Percentiles rank a stretch among this genome's conserved stretches.
phyloP scores from a whole-genome alignment of 2,888 invertebrate species.

The Perithous albicinctus region DNA sequence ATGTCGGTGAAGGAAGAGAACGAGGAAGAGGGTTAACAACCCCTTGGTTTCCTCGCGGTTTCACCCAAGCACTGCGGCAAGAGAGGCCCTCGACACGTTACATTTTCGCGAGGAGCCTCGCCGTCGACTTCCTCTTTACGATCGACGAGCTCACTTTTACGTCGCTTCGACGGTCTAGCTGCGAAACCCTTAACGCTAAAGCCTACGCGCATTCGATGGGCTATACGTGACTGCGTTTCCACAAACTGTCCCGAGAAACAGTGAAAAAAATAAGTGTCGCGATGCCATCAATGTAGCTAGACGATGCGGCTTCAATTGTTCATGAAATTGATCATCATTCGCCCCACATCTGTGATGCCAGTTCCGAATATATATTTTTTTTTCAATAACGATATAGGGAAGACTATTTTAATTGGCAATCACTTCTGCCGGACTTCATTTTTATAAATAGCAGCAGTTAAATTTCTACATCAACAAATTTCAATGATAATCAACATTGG shows the following conservation, averaged over 20 bases:
- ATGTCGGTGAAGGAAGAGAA: conserved; percentile 20
- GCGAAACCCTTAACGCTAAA: conserved; percentile 15
- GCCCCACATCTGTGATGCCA: no score
- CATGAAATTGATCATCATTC: background rate
- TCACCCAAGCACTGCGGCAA: conserved; percentile 51
- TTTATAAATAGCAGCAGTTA: no score
- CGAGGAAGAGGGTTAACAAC: conserved; percentile 35
- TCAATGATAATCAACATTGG: no score
- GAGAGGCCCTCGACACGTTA: conserved; percentile 52
- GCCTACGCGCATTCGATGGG: conserved; percentile 37
- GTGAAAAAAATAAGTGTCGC: conserved; percentile 4
- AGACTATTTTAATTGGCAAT: no score
- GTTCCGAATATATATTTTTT: no score
- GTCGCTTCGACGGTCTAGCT: conserved; percentile 24
- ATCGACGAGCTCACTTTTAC: conserved; percentile 49
- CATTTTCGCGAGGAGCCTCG: conserved; percentile 46
- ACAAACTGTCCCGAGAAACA: conserved; percentile 13
- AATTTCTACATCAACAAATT: no score
- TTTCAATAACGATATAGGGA: no score
- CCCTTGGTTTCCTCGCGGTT: conserved; percentile 53
- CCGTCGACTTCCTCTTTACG: conserved; percentile 63
- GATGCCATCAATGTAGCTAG: background rate
- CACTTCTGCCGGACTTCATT: no score
- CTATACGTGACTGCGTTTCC: conserved; percentile 34
- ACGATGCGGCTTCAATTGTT: background rate